Percentiles rank a stretch among this genome's conserved stretches.
These are phyloP conservation scores for Opisthocomus hoazin DNA, from an alignment of 2,113 vertebrate genomes.

Conservation along the genomic window DNA sequence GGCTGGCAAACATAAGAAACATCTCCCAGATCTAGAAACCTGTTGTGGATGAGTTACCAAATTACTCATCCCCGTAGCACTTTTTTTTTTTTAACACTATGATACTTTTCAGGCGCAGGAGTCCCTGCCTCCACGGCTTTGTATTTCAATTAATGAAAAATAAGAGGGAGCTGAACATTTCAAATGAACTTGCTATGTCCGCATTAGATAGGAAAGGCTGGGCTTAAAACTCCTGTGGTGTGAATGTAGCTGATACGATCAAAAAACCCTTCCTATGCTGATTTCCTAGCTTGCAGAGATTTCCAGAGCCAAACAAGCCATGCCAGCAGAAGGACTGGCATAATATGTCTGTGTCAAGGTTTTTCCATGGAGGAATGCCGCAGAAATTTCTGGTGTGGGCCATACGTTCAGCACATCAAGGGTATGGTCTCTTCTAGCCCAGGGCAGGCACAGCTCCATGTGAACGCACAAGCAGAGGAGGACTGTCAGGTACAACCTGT, in stretches of 20 bases:
- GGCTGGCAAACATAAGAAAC: not conserved
- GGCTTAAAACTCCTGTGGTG: not conserved
- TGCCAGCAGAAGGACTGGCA: not conserved
- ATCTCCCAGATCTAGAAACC: not conserved
- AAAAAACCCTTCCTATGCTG: not conserved
- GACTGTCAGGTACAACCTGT: not conserved
- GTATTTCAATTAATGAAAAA: not conserved
- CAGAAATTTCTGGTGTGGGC: not conserved
- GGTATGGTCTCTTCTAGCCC: not conserved
- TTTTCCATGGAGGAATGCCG: not conserved
- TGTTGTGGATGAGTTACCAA: not conserved
- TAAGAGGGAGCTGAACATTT: not conserved
- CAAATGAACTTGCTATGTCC: not conserved
- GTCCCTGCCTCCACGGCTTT: not conserved
- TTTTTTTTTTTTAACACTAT: not conserved
- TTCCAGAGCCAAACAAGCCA: not conserved
- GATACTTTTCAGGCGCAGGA: not conserved
- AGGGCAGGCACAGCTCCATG: rapidly evolving
- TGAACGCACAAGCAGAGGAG: not conserved
- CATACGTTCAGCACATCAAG: not conserved
- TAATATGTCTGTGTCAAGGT: rapidly evolving
- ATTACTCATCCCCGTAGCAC: not conserved
- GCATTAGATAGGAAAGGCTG: not conserved
- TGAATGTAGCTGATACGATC: not conserved
- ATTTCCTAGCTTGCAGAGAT: not conserved